Base-by-base conservation (phyloP, 1,140 invertebrate species). In the Heliconius eleuchia region DNA sequence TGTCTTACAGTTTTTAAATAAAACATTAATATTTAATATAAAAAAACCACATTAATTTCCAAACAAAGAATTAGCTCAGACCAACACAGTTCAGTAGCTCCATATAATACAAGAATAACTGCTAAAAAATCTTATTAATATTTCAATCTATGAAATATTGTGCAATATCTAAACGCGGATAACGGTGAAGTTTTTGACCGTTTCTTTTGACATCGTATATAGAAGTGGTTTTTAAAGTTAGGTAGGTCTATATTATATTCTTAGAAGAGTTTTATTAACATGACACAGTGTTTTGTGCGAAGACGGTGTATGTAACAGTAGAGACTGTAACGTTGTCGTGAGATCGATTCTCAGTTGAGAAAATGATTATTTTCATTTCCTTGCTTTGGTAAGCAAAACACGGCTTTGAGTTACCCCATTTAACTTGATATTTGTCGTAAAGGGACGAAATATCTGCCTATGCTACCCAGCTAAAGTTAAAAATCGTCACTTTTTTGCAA, bases 61-160 rank as follows among this genome's bases (percentile, higher is more conserved):
- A 1, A 9, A 3, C 19, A 57, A 60, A n/a, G n/a, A 60, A 23
- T 11, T 7, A 3, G 55, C 55, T 60, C 19, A n/a, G 1, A 9
- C 27, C 60, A 30, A 30, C 27, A 27, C 13, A 66, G 27, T n/a
- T 27, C 8, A 30, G 27, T 30, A 66, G 60, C 60, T 66, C 60
- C 18, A 66, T 3, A 66, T 66, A 66, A 66, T 30, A 66, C 27
- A 8, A 27, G 13, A 27, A 30, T 30, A 30, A 66, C 60, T 27
- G 60, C 60, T 30, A 66, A 60, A 57, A 27, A n/a, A 66, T 57
- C 3, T 66, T 66, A 66, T 66, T 30, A 66, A 66, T 66, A 66
- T 27, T 66, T 13, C 60, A 66, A 66, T 66, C 60, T 66, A 66
- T 66, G 27, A 66, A 66, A 66, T 66, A 66, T 66, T 66, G 60